These are phyloP conservation scores for Syngnathus rostellatus DNA, from an alignment of 2,797 vertebrate species.

Conservation along the genomic window DNA sequence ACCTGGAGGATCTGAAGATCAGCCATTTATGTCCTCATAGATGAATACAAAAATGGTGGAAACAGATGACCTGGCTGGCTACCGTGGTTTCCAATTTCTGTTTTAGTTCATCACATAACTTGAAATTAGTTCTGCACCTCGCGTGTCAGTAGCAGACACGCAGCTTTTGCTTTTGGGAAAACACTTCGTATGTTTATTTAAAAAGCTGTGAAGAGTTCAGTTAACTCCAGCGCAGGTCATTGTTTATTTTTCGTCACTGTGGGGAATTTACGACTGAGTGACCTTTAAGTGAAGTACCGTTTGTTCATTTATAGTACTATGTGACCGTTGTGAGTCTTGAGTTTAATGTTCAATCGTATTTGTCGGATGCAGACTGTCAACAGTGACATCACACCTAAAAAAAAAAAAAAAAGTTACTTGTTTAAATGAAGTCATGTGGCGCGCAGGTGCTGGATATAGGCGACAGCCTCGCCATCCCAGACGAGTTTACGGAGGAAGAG, in stretches of 20 bases:
- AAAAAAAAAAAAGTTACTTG: background rate
- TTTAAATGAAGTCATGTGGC: conserved; percentile 3
- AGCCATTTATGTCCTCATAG: no score
- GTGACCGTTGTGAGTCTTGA: background rate
- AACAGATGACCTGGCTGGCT: no score
- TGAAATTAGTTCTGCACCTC: background rate
- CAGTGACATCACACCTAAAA: background rate
- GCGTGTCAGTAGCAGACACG: conserved; percentile 1
- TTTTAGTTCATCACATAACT: background rate
- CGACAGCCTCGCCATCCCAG: conserved; percentile 90
- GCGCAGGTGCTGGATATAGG: conserved; percentile 90
- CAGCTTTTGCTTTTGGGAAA: conserved; percentile 34
- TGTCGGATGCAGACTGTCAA: background rate
- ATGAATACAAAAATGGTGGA: no score
- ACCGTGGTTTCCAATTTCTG: background rate
- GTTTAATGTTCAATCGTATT: background rate
- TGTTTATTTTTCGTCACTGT: background rate
- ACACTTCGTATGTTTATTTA: conserved; percentile 35
- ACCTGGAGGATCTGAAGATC: no score
- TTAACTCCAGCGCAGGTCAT: conserved; percentile 4
- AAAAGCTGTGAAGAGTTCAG: conserved; percentile 14
- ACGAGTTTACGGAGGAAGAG: conserved; percentile 97
- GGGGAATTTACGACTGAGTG: background rate
- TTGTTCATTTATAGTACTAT: background rate
- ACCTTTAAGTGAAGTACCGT: background rate